Conservation (phyloP, 1,140 invertebrate genomes). For the Diplogasteroides magnus region DNA sequence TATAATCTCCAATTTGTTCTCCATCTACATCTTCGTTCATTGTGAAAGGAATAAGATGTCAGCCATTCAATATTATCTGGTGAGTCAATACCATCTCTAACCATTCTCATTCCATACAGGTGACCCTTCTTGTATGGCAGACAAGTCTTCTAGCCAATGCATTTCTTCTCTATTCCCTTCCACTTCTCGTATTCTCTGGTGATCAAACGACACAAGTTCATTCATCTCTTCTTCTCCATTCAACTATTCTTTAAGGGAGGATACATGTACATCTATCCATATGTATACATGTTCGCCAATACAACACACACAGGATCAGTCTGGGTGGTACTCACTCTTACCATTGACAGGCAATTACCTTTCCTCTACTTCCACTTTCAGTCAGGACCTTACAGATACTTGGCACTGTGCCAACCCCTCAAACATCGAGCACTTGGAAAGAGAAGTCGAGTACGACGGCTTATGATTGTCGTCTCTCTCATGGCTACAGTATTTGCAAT, state of each 20-base stretch:
- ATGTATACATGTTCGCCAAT: conserved; percentile 47
- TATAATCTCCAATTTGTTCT: conserved; percentile 45
- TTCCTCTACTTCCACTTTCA: too few species aligned
- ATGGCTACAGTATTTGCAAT: conserved; percentile 46
- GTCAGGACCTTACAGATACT: too few species aligned
- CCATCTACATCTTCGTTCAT: conserved; percentile 43
- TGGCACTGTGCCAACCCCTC: conserved; percentile 47
- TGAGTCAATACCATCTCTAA: conserved; percentile 13
- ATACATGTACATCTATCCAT: conserved; percentile 48
- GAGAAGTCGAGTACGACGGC: conserved; percentile 44
- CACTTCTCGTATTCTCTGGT: conserved; percentile 44
- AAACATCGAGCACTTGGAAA: conserved; percentile 50
- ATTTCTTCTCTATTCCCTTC: conserved; percentile 51
- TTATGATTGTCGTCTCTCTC: conserved; percentile 42
- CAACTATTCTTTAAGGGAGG: conserved; percentile 11
- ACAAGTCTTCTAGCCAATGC: conserved; percentile 47
- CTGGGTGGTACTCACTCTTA: conserved; percentile 50
- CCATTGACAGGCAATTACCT: too few species aligned
- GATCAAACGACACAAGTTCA: conserved; percentile 12
- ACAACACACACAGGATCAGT: conserved; percentile 50
- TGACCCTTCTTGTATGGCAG: conserved; percentile 48
- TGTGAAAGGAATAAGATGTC: conserved; percentile 36
- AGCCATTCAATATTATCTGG: conserved; percentile 52
- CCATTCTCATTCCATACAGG: conserved; percentile 23
- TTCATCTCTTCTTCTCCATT: neutral